Evolutionary conservation across 2,113 vertebrate genomes (phyloP).

Genomic region (Camelus dromedarius): DNA sequence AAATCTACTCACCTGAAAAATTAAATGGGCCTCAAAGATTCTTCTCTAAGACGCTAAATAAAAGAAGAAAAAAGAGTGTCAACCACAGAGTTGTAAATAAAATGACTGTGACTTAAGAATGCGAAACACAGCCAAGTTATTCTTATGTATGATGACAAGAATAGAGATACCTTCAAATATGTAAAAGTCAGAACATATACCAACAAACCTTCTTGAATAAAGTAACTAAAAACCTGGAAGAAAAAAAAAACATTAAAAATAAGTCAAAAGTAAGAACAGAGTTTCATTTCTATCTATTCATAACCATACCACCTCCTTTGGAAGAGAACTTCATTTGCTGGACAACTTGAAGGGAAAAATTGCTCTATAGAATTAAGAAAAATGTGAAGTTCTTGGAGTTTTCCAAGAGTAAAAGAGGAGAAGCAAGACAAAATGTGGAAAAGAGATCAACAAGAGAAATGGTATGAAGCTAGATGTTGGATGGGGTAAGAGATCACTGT

Average conservation of each 20-base stretch:
- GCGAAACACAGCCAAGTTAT: constrained; percentile 60
- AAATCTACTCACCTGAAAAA: background rate
- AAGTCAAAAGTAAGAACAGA: background rate
- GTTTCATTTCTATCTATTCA: background rate
- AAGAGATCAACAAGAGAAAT: background rate
- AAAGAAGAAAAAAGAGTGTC: constrained; percentile 18
- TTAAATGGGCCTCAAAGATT: background rate
- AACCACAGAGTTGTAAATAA: constrained; percentile 56
- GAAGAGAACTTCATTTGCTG: constrained; percentile 4
- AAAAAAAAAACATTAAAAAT: background rate
- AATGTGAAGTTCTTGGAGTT: background rate
- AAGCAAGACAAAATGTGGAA: background rate
- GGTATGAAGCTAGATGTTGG: background rate
- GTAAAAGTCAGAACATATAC: constrained; percentile 66
- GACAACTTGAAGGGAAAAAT: constrained; percentile 25
- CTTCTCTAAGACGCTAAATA: constrained; percentile 27
- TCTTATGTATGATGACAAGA: constrained; percentile 59
- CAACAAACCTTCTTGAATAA: background rate
- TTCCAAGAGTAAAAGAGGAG: background rate
- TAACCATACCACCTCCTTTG: background rate
- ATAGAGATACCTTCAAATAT: constrained; percentile 68
- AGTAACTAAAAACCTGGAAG: background rate
- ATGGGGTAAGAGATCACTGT: background rate
- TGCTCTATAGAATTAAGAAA: background rate
- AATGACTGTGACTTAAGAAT: constrained; percentile 60